Conservation (phyloP, 1,140 invertebrate genomes). For the Nasonia longicornis region DNA sequence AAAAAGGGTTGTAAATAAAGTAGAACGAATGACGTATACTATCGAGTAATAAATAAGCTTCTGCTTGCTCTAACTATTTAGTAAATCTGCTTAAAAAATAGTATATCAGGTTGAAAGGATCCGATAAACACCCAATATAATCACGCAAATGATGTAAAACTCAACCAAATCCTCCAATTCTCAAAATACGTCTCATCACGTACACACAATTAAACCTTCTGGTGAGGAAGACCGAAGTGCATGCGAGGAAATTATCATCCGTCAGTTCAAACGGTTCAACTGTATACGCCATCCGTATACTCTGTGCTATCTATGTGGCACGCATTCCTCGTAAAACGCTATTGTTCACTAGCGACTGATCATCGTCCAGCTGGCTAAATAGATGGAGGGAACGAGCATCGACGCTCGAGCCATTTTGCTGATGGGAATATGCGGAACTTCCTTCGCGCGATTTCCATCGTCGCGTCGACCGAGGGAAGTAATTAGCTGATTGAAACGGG, state of each 20-base stretch:
- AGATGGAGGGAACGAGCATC: background rate
- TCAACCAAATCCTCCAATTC: background rate
- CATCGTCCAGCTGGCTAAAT: background rate
- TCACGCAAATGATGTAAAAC: background rate
- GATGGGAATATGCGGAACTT: background rate
- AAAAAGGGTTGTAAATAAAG: too few species aligned
- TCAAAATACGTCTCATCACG: background rate
- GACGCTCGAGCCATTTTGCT: background rate
- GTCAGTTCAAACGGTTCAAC: background rate
- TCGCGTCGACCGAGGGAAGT: background rate
- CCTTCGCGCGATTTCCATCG: background rate
- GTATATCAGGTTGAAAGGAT: background rate
- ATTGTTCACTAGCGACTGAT: background rate
- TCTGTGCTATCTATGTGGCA: background rate
- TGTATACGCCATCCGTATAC: background rate
- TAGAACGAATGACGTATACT: too few species aligned
- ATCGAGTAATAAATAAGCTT: too few species aligned
- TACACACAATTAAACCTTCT: background rate
- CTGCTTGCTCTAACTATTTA: too few species aligned
- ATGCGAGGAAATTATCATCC: background rate
- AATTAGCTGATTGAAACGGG: background rate
- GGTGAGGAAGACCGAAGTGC: background rate
- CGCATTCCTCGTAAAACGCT: constrained; percentile 6
- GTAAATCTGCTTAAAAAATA: too few species aligned
- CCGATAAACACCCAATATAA: background rate